Percentiles rank a stretch among this genome's conserved stretches.
phyloP scores from a whole-genome alignment of 2,888 invertebrate species.

The Drosophila robusta region DNA sequence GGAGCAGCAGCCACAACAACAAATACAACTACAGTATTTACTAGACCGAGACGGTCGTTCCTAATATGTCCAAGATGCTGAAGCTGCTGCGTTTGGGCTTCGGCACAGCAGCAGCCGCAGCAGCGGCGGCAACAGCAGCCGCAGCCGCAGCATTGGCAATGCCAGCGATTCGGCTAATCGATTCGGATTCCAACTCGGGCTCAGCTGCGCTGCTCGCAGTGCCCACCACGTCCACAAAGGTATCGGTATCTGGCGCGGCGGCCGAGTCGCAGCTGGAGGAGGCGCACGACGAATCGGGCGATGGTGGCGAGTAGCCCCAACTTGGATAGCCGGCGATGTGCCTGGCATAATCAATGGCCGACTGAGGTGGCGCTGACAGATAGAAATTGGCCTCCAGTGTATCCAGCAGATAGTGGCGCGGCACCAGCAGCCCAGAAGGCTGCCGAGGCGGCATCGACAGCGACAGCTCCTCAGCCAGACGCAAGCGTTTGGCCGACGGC shows the following conservation, averaged over 20 bases:
- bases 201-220: slow-evolving; percentile 50
- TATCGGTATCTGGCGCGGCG: slow-evolving; percentile 58
- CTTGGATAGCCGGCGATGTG: slow-evolving; percentile 70
- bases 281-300: slow-evolving; percentile 63
- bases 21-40: neutral
- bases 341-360: slow-evolving; percentile 67
- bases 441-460: slow-evolving; percentile 21
- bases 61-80: slow-evolving; percentile 84
- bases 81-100: slow-evolving; percentile 81
- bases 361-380: slow-evolving; percentile 61
- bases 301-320: slow-evolving; percentile 73
- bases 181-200: slow-evolving; percentile 32
- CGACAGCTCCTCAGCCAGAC: slow-evolving; percentile 53
- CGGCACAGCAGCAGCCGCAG: slow-evolving; percentile 38
- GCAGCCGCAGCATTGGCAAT: slow-evolving; percentile 6
- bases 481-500: slow-evolving; percentile 75
- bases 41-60: slow-evolving; percentile 62
- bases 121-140: neutral
- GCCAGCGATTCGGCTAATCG: slow-evolving; percentile 41
- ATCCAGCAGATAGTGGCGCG: slow-evolving; percentile 67
- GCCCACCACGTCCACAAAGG: slow-evolving; percentile 79
- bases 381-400: slow-evolving; percentile 72
- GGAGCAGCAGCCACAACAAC: slow-evolving; percentile 42
- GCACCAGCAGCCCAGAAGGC: slow-evolving; percentile 28
- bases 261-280: slow-evolving; percentile 48